Conservation (phyloP, 2,888 invertebrate genomes). For the Byasa hedistus region DNA sequence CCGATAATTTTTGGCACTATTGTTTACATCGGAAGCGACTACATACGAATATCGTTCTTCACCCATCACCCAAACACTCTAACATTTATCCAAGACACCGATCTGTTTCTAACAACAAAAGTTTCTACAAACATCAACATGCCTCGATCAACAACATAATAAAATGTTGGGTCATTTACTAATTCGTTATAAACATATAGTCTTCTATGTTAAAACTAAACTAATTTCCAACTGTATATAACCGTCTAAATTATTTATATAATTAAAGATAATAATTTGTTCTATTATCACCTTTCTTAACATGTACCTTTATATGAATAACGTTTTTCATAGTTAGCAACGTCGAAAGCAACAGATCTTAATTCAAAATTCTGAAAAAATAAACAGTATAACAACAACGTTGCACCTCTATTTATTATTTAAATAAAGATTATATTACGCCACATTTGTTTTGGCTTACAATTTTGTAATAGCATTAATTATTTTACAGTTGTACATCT, state of each 20-base stretch:
- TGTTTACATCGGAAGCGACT: conserved; percentile 5
- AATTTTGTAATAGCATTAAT: background rate
- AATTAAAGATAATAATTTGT: too few species aligned
- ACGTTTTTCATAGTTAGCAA: too few species aligned
- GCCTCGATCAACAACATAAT: conserved; percentile 14
- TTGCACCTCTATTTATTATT: background rate
- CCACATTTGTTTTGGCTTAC: background rate
- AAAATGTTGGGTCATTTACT: background rate
- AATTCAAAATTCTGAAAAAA: too few species aligned
- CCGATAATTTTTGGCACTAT: background rate
- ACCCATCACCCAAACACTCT: background rate
- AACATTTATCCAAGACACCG: conserved; percentile 3
- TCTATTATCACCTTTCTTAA: too few species aligned
- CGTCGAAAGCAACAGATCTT: too few species aligned
- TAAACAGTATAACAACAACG: too few species aligned
- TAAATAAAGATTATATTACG: too few species aligned
- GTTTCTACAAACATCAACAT: conserved; percentile 19
- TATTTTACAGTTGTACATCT: background rate
- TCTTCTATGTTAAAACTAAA: background rate
- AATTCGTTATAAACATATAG: background rate
- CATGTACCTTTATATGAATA: too few species aligned
- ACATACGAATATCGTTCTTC: conserved; percentile 8
- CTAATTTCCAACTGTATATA: too few species aligned
- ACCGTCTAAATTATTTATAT: too few species aligned
- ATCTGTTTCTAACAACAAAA: conserved; percentile 15